A percentile compares a stretch with the other conserved stretches of the same genome.
Conservation (phyloP, 2,888 invertebrate species). For the Gasteruption jaculator region DNA sequence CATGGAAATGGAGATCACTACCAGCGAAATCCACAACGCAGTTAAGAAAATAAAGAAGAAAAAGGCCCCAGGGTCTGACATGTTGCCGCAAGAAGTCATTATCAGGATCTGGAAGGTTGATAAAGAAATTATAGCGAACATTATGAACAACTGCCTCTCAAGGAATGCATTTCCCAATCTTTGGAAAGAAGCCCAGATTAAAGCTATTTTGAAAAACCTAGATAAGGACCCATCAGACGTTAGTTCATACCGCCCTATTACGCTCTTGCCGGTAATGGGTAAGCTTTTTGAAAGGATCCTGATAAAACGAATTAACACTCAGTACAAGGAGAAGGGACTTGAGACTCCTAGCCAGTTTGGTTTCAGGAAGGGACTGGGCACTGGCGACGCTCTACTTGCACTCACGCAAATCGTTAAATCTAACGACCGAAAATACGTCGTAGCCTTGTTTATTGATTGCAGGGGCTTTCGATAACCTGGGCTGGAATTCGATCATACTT, state of each 20-base stretch:
- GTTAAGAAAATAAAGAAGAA: neutral
- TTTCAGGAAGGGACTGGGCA: neutral
- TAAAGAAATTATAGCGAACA: too few species aligned
- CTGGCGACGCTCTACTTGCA: slow-evolving; percentile 2
- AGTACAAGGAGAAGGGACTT: neutral
- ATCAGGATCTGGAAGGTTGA: too few species aligned
- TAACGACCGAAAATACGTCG: slow-evolving; percentile 25
- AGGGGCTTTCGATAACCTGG: slow-evolving; percentile 38
- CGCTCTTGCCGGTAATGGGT: neutral
- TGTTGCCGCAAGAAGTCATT: neutral
- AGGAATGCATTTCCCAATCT: slow-evolving; percentile 4
- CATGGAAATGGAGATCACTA: neutral
- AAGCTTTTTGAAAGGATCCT: slow-evolving; percentile 14
- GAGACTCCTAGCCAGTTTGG: slow-evolving; percentile 1
- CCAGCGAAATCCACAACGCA: neutral
- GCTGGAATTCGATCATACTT: slow-evolving; percentile 33
- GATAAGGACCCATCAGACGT: neutral
- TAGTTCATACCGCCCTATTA: slow-evolving; percentile 13
- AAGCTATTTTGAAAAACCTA: slow-evolving; percentile 1
- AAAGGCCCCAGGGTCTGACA: slow-evolving; percentile 6
- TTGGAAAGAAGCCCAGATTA: slow-evolving; percentile 4
- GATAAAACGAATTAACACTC: neutral
- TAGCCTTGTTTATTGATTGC: slow-evolving; percentile 31
- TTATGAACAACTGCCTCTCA: too few species aligned
- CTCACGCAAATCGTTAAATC: slow-evolving; percentile 3